Evolutionary conservation across 2,113 vertebrate genomes (phyloP).

Genomic region (Pelecanoides urinatrix): DNA sequence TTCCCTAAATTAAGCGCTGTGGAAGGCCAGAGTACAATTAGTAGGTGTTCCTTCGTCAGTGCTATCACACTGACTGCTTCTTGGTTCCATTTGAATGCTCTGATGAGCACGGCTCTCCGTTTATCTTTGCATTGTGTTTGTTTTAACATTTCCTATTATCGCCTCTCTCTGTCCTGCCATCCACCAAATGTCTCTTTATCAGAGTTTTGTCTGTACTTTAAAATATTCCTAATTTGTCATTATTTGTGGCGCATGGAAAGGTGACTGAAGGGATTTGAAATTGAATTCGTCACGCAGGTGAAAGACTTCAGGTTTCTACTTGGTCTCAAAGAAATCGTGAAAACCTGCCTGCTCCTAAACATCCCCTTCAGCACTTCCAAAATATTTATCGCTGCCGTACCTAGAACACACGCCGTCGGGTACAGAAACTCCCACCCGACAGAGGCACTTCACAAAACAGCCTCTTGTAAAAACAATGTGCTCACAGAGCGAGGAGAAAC

Average conservation of each 20-base stretch:
- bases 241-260: fast-evolving
- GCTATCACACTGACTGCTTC: background rate
- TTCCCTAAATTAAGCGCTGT: fast-evolving
- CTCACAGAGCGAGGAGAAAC: background rate
- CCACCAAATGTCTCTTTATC: too few species aligned
- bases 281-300: fast-evolving
- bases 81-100: fast-evolving
- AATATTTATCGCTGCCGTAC: background rate
- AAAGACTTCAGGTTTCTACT: background rate
- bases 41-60: background rate
- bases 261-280: too few species aligned
- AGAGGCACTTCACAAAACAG: background rate
- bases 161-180: background rate
- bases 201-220: background rate
- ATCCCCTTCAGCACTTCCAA: background rate
- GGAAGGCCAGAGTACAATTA: too few species aligned
- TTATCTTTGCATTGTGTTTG: background rate
- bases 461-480: background rate
- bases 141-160: background rate
- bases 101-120: fast-evolving
- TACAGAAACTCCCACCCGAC: background rate
- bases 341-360: background rate
- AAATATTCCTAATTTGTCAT: background rate
- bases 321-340: fast-evolving
- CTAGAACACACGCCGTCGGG: fast-evolving